Conservation (phyloP, 2,797 vertebrate species). For the Babyrousa celebensis region DNA sequence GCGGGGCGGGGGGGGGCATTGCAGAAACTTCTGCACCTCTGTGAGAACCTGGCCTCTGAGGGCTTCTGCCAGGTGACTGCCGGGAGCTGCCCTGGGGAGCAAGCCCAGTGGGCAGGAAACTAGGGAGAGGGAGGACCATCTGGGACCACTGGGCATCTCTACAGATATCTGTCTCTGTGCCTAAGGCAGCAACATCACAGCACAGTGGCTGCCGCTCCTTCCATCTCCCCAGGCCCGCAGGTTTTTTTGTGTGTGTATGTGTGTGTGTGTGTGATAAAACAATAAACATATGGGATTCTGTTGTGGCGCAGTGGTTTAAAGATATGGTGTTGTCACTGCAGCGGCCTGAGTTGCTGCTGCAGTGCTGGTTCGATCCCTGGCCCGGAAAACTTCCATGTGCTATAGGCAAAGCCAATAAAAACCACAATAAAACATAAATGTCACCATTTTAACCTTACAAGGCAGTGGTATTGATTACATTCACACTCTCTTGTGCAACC, state of each 20-base stretch:
- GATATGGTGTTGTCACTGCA: too few relatives aligned
- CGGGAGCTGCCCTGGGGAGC: background rate
- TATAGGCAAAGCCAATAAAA: too few relatives aligned
- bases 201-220: too few relatives aligned
- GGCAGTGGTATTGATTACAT: accelerated
- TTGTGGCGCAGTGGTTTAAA: too few relatives aligned
- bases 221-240: background rate
- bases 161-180: accelerated
- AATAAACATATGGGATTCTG: background rate
- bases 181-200: accelerated
- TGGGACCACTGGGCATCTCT: background rate
- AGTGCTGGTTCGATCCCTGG: too few relatives aligned
- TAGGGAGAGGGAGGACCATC: accelerated
- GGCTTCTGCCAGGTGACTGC: accelerated
- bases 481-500: accelerated
- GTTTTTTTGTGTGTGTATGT: too few relatives aligned
- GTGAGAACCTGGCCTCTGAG: background rate
- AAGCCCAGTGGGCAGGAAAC: background rate
- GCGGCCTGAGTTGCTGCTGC: too few relatives aligned
- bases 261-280: background rate
- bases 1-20: accelerated
- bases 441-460: background rate
- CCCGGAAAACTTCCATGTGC: too few relatives aligned
- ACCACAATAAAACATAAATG: background rate
- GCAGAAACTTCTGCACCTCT: background rate